A percentile compares a stretch with the other conserved stretches of the same genome.
These are phyloP conservation scores for Bombus consobrinus DNA, from an alignment of 1,140 invertebrate species.

Conservation along the genomic window DNA sequence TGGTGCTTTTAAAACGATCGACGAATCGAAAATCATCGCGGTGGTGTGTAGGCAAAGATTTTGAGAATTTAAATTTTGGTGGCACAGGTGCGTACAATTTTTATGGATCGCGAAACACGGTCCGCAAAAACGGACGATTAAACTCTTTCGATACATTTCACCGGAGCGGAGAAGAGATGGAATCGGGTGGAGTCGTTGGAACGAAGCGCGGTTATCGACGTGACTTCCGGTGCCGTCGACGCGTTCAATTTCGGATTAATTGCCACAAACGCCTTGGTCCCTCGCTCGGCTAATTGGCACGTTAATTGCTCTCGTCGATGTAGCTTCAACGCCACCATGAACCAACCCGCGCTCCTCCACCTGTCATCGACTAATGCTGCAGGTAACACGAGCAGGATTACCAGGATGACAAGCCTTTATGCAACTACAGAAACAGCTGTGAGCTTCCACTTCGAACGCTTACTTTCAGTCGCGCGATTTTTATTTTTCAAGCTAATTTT, in stretches of 20 bases:
- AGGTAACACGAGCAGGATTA: constrained; percentile 39
- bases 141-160: background rate
- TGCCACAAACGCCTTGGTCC: constrained; percentile 58
- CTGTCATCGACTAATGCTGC: constrained; percentile 32
- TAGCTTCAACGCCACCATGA: background rate
- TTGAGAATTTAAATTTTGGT: no score
- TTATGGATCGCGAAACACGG: no score
- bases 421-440: constrained; percentile 16
- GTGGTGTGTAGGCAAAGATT: no score
- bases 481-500: no score
- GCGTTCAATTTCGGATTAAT: constrained; percentile 73
- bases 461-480: no score
- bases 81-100: no score
- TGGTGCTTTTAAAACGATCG: no score
- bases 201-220: constrained; percentile 44
- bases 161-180: background rate
- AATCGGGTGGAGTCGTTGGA: background rate
- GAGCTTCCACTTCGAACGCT: background rate
- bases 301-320: constrained; percentile 72
- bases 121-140: no score
- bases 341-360: background rate
- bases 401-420: constrained; percentile 36
- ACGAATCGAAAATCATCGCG: no score
- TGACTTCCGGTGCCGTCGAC: constrained; percentile 73
- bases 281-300: constrained; percentile 68